A percentile compares a stretch with the other conserved stretches of the same genome.
Conservation (phyloP, 2,888 invertebrate species). For the Molorchus minor region DNA sequence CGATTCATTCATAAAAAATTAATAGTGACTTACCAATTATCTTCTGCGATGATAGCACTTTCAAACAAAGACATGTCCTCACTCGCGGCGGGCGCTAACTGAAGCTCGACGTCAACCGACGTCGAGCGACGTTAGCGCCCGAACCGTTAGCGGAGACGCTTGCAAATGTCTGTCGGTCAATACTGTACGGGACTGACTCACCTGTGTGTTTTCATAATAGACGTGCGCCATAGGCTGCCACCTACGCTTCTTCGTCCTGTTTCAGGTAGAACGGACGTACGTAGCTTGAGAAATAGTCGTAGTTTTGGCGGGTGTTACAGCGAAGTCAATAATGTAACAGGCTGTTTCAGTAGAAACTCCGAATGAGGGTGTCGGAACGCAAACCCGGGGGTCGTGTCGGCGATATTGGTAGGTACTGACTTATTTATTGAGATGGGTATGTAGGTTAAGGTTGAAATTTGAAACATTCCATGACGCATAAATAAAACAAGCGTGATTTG, state of each 20-base stretch:
- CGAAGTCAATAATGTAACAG: constrained; percentile 15
- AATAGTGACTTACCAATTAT: constrained; percentile 59
- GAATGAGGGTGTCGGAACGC: not conserved
- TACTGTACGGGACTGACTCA: constrained; percentile 53
- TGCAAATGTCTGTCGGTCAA: constrained; percentile 61
- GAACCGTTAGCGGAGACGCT: constrained; percentile 59
- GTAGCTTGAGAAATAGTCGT: not conserved
- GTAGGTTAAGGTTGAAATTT: too few species aligned
- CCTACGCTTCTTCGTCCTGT: constrained; percentile 37
- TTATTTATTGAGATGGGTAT: too few species aligned
- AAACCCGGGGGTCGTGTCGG: not conserved
- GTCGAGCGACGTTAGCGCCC: constrained; percentile 61
- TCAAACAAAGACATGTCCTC: constrained; percentile 60
- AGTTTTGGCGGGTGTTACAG: constrained; percentile 35
- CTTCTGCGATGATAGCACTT: constrained; percentile 55
- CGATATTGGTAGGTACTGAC: too few species aligned
- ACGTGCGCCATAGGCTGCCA: constrained; percentile 51
- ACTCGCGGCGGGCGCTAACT: constrained; percentile 61
- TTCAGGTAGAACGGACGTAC: not conserved
- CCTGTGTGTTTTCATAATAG: constrained; percentile 51
- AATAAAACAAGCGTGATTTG: too few species aligned
- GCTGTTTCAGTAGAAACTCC: constrained; percentile 3
- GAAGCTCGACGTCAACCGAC: constrained; percentile 58
- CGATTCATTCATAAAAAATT: too few species aligned
- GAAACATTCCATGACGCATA: too few species aligned